Base-by-base conservation (phyloP, 2,888 invertebrate genomes). In the Leptopilina syphax region DNA sequence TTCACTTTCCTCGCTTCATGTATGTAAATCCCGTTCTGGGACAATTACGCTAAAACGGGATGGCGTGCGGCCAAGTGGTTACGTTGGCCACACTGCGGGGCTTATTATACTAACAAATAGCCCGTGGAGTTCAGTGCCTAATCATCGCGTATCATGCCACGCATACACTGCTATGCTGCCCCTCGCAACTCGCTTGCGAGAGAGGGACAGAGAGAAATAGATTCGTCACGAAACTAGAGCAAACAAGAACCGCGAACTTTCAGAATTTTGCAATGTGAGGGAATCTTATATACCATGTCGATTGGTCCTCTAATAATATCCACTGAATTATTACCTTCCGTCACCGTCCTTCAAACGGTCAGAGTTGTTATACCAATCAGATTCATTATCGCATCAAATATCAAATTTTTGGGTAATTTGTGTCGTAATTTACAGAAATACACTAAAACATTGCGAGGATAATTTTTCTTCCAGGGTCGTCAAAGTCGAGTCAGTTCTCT, bases 91-190 rank as follows among this genome's bases (percentile, higher is more conserved):
- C 90, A 89, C 90, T 89, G 86, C 89, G 83, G 86, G 80, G 88
- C 91, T 92, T 91, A 92, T 92, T 92, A 92, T 91, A 92, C 92
- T 92, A 91, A 92, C 92, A 91, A 92, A 92, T 92, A 90, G 91
- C 90, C 90, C 89, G 87, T 88, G 88, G 89, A 91, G 90, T 88
- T 89, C 88, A 84, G 83, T 86, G 89, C 86, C 91, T 91, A 92
- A 92, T 91, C 92, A 91, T 91, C 90, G 90, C 90, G 88, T 91
- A 91, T 91, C 91, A 90, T 91, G 91, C 89, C 87, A 89, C 86
- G 77, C 63, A 76, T 73, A 80, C 73, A 54, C 47, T 66, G 54
- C 73, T 50, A 77, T 78, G 77, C 77, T 79, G 65, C 79, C 78
- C 77, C 79, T 79, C 54, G 76, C 76, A 12, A 65, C 65, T 78